Evolutionary conservation across 2,888 invertebrate species (phyloP).

Genomic region (Tubulanus polymorphus): DNA sequence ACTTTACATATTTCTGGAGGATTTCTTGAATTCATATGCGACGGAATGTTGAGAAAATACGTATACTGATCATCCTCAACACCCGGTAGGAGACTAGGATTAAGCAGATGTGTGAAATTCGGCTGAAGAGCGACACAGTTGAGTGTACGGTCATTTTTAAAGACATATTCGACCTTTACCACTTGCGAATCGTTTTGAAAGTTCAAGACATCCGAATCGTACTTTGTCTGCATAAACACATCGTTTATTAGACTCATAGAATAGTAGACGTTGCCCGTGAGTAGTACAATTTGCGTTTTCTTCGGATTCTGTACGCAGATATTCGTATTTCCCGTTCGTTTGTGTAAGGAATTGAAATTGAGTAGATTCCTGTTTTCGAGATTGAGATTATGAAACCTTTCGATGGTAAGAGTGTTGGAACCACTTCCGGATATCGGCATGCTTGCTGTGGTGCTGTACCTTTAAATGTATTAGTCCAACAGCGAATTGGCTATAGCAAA

Average conservation of each 20-base stretch:
- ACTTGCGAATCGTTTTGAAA: slow-evolving; percentile 3
- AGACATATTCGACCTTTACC: not conserved
- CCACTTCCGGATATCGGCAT: not conserved
- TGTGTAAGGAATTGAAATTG: not conserved
- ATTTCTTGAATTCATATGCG: not conserved
- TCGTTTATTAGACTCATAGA: not conserved
- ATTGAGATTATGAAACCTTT: not conserved
- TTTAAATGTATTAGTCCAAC: not conserved
- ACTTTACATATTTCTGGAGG: slow-evolving; percentile 2
- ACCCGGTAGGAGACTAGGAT: not conserved
- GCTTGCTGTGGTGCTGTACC: no score
- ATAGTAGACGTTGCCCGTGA: not conserved
- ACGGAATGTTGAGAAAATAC: slow-evolving; percentile 1
- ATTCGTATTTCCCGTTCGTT: not conserved
- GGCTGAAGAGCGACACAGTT: not conserved
- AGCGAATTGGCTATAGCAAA: slow-evolving; percentile 1
- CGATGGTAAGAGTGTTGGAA: not conserved
- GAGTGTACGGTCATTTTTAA: not conserved
- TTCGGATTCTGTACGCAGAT: not conserved
- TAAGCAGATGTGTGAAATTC: not conserved
- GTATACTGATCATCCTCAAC: slow-evolving; percentile 1
- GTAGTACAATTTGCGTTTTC: not conserved
- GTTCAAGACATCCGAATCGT: not conserved
- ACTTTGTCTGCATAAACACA: not conserved
- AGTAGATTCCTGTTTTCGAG: not conserved